Evolutionary conservation across 2,113 vertebrate genomes (phyloP).

Genomic region (Rhipidura dahli): DNA sequence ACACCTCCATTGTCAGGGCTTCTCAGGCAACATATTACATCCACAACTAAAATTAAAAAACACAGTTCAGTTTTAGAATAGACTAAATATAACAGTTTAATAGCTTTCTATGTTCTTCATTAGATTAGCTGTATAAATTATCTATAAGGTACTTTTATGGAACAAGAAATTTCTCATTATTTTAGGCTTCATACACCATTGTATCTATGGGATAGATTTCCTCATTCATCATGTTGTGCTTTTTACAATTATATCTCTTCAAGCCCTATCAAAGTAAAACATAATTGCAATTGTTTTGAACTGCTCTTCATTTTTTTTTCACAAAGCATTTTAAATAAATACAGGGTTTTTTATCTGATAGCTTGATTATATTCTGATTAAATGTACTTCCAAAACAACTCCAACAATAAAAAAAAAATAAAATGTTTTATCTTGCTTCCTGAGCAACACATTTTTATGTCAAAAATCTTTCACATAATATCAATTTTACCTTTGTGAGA

Average conservation of each 20-base stretch:
- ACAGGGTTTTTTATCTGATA: conserved; percentile 39
- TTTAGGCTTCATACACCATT: not conserved
- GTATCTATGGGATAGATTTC: not conserved
- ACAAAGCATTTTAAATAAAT: conserved; percentile 20
- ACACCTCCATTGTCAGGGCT: not conserved
- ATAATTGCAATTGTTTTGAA: conserved; percentile 40
- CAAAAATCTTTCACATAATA: conserved; percentile 41
- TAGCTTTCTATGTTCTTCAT: not conserved
- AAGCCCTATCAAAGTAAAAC: conserved; percentile 31
- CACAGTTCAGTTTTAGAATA: not conserved
- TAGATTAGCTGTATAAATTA: not conserved
- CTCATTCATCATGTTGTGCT: not conserved
- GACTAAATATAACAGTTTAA: not conserved
- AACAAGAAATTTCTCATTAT: not conserved
- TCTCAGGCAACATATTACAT: not conserved
- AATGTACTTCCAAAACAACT: conserved; percentile 34
- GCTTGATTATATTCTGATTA: conserved; percentile 45
- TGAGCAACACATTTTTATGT: conserved; percentile 31
- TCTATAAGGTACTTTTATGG: not conserved
- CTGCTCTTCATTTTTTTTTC: not conserved
- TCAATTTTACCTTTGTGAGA: not conserved
- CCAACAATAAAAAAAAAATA: not conserved
- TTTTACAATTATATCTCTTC: not conserved
- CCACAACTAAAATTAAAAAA: not conserved
- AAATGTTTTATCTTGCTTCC: conserved; percentile 37